phyloP scores from a whole-genome alignment of 1,140 invertebrate species.

The Paramacrobiotus metropolitanus region DNA sequence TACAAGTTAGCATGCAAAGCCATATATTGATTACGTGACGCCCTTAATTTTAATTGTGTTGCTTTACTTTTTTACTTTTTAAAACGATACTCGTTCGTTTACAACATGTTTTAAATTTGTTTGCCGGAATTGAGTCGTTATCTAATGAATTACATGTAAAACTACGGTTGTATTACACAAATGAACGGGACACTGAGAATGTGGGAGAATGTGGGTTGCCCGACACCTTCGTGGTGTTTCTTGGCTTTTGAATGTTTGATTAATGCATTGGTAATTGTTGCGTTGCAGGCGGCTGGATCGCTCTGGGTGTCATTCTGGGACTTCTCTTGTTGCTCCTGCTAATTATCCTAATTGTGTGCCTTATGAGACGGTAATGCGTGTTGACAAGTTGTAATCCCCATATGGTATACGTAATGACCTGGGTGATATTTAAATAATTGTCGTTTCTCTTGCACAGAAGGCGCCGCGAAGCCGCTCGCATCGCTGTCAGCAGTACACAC shows the following conservation, averaged over 20 bases:
- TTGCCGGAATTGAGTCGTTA: too few species aligned
- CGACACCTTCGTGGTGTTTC: too few species aligned
- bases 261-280: not conserved
- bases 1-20: too few species aligned
- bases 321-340: not conserved
- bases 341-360: not conserved
- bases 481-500: not conserved
- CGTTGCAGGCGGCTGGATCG: conserved; percentile 1
- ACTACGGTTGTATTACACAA: too few species aligned
- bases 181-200: too few species aligned
- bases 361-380: not conserved
- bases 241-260: not conserved
- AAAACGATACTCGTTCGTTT: not conserved
- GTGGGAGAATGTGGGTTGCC: too few species aligned
- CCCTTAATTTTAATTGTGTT: too few species aligned
- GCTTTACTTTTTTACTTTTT: too few species aligned
- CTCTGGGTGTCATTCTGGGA: not conserved
- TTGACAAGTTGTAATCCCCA: not conserved
- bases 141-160: too few species aligned
- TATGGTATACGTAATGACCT: not conserved
- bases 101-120: not conserved
- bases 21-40: too few species aligned
- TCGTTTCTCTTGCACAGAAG: not conserved
- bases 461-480: not conserved
- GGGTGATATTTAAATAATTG: not conserved